Evolutionary conservation across 2,888 invertebrate genomes (phyloP).

Genomic region (Pristionchus entomophagus): DNA sequence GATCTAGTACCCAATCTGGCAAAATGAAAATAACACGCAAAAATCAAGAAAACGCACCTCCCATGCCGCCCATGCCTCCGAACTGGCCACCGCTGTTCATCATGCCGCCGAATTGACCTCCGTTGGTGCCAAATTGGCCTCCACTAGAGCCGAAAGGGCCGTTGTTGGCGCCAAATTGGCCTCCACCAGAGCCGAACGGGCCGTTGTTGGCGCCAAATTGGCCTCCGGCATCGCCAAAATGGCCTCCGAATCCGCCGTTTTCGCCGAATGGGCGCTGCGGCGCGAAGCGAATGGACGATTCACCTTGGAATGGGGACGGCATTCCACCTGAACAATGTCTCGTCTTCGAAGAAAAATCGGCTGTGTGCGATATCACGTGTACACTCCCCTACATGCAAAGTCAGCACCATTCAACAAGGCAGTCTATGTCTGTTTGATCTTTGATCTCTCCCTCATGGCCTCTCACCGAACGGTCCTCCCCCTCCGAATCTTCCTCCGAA

Average conservation of each 20-base stretch:
- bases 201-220: neutral
- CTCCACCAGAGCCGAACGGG: neutral
- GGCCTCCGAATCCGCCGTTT: neutral
- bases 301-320: neutral
- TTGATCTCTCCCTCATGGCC: no score
- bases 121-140: neutral
- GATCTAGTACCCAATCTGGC: no score
- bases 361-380: no score
- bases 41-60: neutral
- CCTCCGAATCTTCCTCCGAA: conserved; percentile 1
- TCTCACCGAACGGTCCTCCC: neutral
- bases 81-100: neutral
- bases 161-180: neutral
- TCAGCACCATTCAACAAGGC: no score
- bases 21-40: no score
- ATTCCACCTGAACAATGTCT: neutral
- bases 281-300: conserved; percentile 17
- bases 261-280: neutral
- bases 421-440: no score
- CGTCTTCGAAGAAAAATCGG: neutral
- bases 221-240: neutral
- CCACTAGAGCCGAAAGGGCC: no score
- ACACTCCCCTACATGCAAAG: no score
- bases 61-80: conserved; percentile 9
- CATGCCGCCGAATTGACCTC: neutral